Evolutionary conservation across 1,140 invertebrate species (phyloP).

Genomic region (Lepidurus packardi): DNA sequence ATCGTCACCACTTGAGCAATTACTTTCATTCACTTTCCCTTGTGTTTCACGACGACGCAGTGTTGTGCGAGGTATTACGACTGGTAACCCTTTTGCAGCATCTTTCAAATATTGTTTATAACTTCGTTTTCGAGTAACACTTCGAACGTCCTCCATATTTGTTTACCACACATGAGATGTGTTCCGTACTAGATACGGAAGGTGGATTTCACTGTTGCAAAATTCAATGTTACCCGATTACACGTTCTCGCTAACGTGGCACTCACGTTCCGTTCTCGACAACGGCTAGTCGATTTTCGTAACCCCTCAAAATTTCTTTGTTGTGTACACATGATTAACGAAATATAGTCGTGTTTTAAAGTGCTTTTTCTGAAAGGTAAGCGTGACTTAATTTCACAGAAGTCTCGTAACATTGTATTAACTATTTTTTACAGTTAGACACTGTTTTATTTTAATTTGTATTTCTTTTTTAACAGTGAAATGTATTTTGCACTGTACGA

Average conservation of each 20-base stretch:
- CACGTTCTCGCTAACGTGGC: too few species aligned
- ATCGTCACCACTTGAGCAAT: constrained; percentile 1
- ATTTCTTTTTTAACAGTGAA: not conserved
- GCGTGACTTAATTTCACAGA: not conserved
- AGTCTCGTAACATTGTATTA: not conserved
- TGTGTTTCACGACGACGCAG: not conserved
- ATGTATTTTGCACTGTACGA: constrained; percentile 1
- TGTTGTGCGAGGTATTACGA: constrained; percentile 5
- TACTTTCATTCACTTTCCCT: not conserved
- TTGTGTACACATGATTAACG: too few species aligned
- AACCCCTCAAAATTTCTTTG: too few species aligned
- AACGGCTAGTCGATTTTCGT: too few species aligned
- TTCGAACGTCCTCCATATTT: not conserved
- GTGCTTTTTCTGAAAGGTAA: not conserved
- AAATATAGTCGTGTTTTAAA: not conserved
- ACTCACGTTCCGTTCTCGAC: too few species aligned
- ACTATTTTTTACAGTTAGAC: not conserved
- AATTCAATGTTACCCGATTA: too few species aligned
- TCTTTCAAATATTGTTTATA: constrained; percentile 8
- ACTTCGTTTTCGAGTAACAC: constrained; percentile 5
- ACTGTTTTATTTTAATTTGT: not conserved
- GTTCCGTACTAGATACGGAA: too few species aligned
- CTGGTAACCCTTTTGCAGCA: not conserved
- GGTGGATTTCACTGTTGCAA: too few species aligned
- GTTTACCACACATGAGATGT: not conserved